Conservation (phyloP, 1,140 invertebrate genomes). For the Ostrea denselamellosa region DNA sequence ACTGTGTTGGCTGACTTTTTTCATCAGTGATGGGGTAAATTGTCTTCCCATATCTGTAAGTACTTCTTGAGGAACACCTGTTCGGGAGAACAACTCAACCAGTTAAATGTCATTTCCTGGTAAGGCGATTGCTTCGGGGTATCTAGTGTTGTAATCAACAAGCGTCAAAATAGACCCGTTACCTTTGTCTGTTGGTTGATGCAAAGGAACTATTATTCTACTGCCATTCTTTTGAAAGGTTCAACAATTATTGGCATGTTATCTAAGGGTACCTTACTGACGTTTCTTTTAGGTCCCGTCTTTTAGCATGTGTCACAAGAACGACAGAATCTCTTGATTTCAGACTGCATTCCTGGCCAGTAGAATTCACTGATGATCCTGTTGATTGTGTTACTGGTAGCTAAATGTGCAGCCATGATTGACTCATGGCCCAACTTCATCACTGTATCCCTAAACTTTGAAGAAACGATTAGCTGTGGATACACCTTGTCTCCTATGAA, state of each 20-base stretch:
- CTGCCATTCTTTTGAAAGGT: constrained; percentile 55
- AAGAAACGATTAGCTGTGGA: constrained; percentile 32
- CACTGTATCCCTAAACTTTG: constrained; percentile 29
- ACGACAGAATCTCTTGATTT: too few relatives aligned
- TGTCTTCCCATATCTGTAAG: too few relatives aligned
- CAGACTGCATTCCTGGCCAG: too few relatives aligned
- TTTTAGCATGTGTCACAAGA: constrained; percentile 52
- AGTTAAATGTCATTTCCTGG: too few relatives aligned
- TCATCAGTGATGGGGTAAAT: too few relatives aligned
- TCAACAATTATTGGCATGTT: too few relatives aligned
- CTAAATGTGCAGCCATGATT: constrained; percentile 51
- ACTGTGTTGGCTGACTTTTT: too few relatives aligned
- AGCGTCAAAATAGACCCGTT: constrained; percentile 54
- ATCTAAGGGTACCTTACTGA: constrained; percentile 16
- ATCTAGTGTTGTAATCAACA: constrained; percentile 57
- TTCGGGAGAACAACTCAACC: too few relatives aligned
- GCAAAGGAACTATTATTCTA: constrained; percentile 51
- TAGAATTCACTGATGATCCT: constrained; percentile 30
- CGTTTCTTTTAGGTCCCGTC: constrained; percentile 41
- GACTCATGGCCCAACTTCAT: constrained; percentile 54
- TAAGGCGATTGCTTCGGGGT: constrained; percentile 57
- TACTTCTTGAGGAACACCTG: too few relatives aligned
- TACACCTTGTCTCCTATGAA: not conserved
- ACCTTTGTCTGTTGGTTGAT: constrained; percentile 47
- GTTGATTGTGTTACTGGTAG: constrained; percentile 3